A percentile compares a stretch with the other conserved stretches of the same genome.
These are phyloP conservation scores for Aplidium turbinatum DNA, from an alignment of 23 tunicate genomes.

Conservation along the genomic window DNA sequence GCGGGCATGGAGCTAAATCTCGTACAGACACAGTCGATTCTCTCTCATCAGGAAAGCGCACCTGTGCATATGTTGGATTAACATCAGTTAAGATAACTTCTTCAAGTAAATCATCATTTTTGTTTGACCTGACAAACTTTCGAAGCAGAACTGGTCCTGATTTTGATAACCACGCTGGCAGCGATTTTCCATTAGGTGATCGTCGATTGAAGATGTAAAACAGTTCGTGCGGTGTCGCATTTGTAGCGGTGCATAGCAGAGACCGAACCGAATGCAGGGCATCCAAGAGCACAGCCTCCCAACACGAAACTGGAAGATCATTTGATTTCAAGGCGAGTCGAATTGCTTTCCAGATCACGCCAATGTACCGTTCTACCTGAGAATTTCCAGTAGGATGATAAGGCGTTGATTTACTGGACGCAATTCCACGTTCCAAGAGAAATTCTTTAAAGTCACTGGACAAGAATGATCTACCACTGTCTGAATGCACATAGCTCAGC, in stretches of 20 bases:
- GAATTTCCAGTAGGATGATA: slow-evolving; percentile 33
- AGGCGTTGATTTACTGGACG: neutral
- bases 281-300: slow-evolving; percentile 11
- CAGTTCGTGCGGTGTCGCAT: neutral
- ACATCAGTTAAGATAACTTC: slow-evolving; percentile 16
- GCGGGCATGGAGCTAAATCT: slow-evolving; percentile 19
- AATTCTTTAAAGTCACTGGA: neutral
- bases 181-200: slow-evolving; percentile 1
- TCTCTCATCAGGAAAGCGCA: slow-evolving; percentile 19
- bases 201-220: slow-evolving; percentile 8
- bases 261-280: slow-evolving; percentile 27
- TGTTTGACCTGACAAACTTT: slow-evolving; percentile 1
- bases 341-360: slow-evolving; percentile 23
- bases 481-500: slow-evolving; percentile 5
- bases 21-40: slow-evolving; percentile 19
- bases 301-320: neutral
- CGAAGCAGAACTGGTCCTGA: slow-evolving; percentile 24
- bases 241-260: slow-evolving; percentile 6
- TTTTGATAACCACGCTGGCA: slow-evolving; percentile 23
- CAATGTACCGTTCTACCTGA: slow-evolving; percentile 30
- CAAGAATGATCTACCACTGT: neutral
- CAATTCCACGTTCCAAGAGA: slow-evolving; percentile 7
- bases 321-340: slow-evolving; percentile 21
- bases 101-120: neutral
- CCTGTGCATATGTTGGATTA: slow-evolving; percentile 16